A percentile compares a stretch with the other conserved stretches of the same genome.
Evolutionary conservation across 1,140 invertebrate genomes (phyloP).

Genomic region (Drosophila ohnishii): DNA sequence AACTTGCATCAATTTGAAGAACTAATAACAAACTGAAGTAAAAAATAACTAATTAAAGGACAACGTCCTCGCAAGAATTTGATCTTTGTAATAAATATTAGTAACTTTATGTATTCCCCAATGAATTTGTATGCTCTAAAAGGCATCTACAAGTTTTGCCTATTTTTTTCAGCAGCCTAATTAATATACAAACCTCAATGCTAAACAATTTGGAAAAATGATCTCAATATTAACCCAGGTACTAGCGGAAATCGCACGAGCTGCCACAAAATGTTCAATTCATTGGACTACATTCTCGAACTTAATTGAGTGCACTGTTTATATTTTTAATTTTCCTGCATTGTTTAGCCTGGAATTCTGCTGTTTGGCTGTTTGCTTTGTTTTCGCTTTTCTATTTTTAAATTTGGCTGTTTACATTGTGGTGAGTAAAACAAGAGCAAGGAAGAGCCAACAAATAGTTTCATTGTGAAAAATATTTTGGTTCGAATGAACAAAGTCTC

Average conservation of each 20-base stretch:
- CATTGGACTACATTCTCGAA: slow-evolving; percentile 9
- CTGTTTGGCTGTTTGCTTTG: slow-evolving; percentile 18
- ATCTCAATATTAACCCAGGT: neutral
- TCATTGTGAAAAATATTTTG: neutral
- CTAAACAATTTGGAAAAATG: neutral
- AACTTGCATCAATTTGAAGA: too few species aligned
- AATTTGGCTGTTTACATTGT: slow-evolving; percentile 45
- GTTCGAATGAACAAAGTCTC: neutral
- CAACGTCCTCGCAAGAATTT: neutral
- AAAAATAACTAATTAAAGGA: neutral
- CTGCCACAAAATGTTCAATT: neutral
- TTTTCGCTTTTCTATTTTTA: slow-evolving; percentile 37
- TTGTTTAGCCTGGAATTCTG: slow-evolving; percentile 30
- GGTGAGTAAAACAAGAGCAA: slow-evolving; percentile 17
- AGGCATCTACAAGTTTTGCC: neutral
- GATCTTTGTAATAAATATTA: neutral
- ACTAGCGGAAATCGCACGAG: slow-evolving; percentile 2
- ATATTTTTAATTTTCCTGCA: slow-evolving; percentile 17
- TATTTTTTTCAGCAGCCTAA: neutral
- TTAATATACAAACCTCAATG: too few species aligned
- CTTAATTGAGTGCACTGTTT: slow-evolving; percentile 44
- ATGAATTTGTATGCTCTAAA: neutral
- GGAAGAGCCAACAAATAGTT: neutral
- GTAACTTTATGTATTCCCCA: neutral
- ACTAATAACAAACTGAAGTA: too few species aligned